These are phyloP conservation scores for Phyllostomus discolor DNA, from an alignment of 2,113 vertebrate species.

Conservation along the genomic window DNA sequence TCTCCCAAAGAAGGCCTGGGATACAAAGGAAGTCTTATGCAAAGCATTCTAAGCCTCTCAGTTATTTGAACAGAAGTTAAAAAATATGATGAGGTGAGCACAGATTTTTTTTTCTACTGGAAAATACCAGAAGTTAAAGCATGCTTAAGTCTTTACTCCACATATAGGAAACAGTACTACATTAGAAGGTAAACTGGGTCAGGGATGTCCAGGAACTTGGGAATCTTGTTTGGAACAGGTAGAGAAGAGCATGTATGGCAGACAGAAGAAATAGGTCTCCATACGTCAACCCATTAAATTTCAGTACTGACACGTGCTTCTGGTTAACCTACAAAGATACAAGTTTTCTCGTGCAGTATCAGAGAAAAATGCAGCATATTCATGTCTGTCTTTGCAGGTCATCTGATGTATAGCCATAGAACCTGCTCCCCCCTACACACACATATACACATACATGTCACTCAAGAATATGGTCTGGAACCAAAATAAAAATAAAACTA, in stretches of 20 bases:
- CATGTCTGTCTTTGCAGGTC: background rate
- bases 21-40: constrained; percentile 57
- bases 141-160: constrained; percentile 24
- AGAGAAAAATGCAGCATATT: background rate
- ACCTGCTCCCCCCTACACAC: background rate
- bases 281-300: background rate
- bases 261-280: background rate
- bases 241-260: background rate
- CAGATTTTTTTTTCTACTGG: constrained; percentile 21
- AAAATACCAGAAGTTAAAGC: constrained; percentile 47
- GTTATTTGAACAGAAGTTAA: constrained; percentile 58
- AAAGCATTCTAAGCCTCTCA: constrained; percentile 66
- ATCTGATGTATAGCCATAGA: background rate
- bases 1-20: constrained; percentile 26
- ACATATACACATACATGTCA: accelerated
- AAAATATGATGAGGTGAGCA: constrained; percentile 63
- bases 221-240: background rate
- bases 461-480: background rate
- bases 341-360: background rate
- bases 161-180: background rate
- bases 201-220: background rate
- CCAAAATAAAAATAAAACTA: background rate
- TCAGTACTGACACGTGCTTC: background rate
- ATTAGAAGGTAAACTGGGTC: background rate
- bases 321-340: background rate